Evolutionary conservation across 2,888 invertebrate species (phyloP), one percentile per base, ranked within the genome.

Genomic region (Tuberolachnus salignus): DNA sequence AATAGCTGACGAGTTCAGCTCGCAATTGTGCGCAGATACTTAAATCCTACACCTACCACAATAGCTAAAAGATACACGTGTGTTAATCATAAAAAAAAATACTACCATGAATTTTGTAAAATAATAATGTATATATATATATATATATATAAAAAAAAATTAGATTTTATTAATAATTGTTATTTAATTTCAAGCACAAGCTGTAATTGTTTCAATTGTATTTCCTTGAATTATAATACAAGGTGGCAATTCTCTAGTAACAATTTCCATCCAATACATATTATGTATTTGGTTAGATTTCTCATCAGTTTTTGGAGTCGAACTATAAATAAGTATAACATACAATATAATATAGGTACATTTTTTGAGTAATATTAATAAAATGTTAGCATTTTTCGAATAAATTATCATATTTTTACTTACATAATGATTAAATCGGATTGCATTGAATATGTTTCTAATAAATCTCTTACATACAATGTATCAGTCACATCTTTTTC

Each of bases 361-460:
- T 19, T 53, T 19, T 34, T 69, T 13, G 11, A 13, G n/a, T 26
- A 16, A n/a, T 49, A n/a, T 49, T 19, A 21, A 23, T 26, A 23
- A 51, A 49, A 66, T 49, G 4, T 23, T 49, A 46, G 10, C 23
- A 23, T 16, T 13, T 1, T 23, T 23, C n/a, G 23, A 66, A 49
- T n/a, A 16, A n/a, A 11, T 44, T 0, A 13, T 10, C 16, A 59
- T 13, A 1, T 8, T 1, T 49, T 19, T 34, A 63, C 83, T 82
- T 81, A 98, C 98, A 98, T 95, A 75, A 98, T 95, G 83, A 98
- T 90, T 82, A 99, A 89, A n/a, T 92, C 90, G 0, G 98, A 92
- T 75, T 92, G 89, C 82, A 88, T 90, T 0, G 97, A 98, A 87
- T 98, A 92, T 84, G 95, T 91, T 73, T 92, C 87, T 49, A 99